Percentiles rank a stretch among this genome's conserved stretches.
Evolutionary conservation across 1,140 invertebrate species (phyloP).

Genomic region (Chrysomallon squamiferum): DNA sequence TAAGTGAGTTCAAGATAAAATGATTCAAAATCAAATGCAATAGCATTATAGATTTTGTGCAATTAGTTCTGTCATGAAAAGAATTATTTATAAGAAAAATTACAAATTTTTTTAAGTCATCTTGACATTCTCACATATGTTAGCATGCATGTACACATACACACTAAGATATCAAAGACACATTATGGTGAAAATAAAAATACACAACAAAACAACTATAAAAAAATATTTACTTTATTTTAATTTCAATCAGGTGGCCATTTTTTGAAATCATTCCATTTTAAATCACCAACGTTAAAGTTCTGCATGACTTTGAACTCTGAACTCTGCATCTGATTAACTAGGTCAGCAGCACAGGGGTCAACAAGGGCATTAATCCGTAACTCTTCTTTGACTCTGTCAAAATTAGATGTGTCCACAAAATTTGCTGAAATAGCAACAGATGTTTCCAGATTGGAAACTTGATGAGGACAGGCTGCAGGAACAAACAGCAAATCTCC

Average conservation of each 20-base stretch:
- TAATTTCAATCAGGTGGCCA: conserved; percentile 7
- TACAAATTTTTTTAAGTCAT: no score
- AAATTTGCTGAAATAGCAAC: conserved; percentile 56
- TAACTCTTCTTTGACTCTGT: conserved; percentile 36
- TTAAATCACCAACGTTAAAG: conserved; percentile 13
- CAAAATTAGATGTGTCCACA: conserved; percentile 52
- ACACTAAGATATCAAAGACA: no score
- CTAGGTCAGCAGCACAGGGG: conserved; percentile 39
- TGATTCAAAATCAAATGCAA: no score
- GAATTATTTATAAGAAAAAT: no score
- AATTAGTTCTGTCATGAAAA: no score
- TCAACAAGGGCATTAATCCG: conserved; percentile 40
- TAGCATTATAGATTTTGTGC: no score
- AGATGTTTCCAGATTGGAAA: conserved; percentile 48
- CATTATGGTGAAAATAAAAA: no score
- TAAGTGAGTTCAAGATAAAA: no score
- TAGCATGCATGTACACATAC: no score
- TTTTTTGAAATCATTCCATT: conserved; percentile 12
- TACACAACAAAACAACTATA: no score
- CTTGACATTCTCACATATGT: no score
- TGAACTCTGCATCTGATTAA: conserved; percentile 30
- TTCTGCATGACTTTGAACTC: conserved; percentile 6
- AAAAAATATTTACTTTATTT: no score
- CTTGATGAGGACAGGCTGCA: conserved; percentile 49
- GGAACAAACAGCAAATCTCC: conserved; percentile 58